Conservation (phyloP, 2,888 invertebrate genomes). For the Synanthedon vespiformis region DNA sequence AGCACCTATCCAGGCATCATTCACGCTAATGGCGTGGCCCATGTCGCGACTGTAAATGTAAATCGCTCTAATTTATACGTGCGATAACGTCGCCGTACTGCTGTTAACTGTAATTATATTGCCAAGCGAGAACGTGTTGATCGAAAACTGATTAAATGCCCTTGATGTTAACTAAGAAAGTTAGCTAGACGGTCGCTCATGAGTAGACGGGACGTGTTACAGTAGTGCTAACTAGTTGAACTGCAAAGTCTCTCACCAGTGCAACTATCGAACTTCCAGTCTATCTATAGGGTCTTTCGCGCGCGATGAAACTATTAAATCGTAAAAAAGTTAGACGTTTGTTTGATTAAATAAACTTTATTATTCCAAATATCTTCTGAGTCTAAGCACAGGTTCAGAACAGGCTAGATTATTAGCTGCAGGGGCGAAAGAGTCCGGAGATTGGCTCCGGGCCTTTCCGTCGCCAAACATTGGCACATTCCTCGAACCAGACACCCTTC, state of each 20-base stretch:
- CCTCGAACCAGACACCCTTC: too few species aligned
- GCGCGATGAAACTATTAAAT: too few species aligned
- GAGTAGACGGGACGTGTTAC: not conserved
- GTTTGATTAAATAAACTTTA: too few species aligned
- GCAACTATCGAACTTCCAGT: too few species aligned
- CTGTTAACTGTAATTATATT: conserved; percentile 71
- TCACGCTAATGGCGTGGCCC: conserved; percentile 59
- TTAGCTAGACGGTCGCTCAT: conserved; percentile 16
- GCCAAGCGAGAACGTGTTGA: conserved; percentile 67
- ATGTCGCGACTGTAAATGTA: conserved; percentile 65
- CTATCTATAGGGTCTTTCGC: too few species aligned
- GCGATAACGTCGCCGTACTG: conserved; percentile 67
- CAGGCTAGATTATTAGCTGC: too few species aligned
- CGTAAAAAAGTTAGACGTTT: too few species aligned
- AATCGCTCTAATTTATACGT: conserved; percentile 69
- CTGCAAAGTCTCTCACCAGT: not conserved
- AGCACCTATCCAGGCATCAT: conserved; percentile 58
- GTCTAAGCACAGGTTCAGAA: too few species aligned
- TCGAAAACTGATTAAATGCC: conserved; percentile 63
- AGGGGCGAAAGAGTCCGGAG: too few species aligned
- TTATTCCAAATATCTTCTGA: too few species aligned
- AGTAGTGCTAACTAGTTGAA: not conserved
- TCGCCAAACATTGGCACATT: too few species aligned
- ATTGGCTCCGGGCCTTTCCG: too few species aligned
- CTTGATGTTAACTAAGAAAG: conserved; percentile 44